Evolutionary conservation across 1,140 invertebrate species (phyloP).

Genomic region (Drosophila pseudoobscura): DNA sequence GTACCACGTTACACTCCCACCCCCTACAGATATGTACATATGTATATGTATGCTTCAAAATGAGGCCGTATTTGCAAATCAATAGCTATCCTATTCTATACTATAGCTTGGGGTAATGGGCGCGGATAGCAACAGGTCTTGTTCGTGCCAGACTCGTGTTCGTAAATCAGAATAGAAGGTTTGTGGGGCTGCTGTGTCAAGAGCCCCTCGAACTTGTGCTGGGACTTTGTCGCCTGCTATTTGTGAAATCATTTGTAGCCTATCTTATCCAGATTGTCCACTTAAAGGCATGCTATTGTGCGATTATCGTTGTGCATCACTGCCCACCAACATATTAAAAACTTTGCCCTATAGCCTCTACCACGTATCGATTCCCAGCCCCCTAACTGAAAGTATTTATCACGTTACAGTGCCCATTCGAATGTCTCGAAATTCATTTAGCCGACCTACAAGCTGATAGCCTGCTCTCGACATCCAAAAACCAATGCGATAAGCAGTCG

Average conservation of each 20-base stretch:
- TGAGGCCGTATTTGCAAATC: constrained; percentile 4
- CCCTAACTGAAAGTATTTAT: constrained; percentile 7
- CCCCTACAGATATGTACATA: not conserved
- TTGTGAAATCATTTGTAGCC: constrained; percentile 20
- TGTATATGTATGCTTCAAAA: not conserved
- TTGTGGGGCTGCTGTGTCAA: constrained; percentile 3
- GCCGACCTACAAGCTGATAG: constrained; percentile 35
- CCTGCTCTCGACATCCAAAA: constrained; percentile 5
- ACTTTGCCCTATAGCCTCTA: constrained; percentile 1
- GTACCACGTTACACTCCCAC: not conserved
- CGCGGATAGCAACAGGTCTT: constrained; percentile 21
- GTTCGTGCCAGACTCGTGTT: too few species aligned
- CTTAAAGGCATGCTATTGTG: constrained; percentile 25
- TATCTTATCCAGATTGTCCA: constrained; percentile 48
- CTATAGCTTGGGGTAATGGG: not conserved
- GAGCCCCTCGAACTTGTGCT: not conserved
- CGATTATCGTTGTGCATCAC: constrained; percentile 43
- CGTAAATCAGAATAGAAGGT: not conserved
- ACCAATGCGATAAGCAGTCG: constrained; percentile 6
- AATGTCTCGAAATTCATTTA: constrained; percentile 63
- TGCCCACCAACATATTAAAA: constrained; percentile 12
- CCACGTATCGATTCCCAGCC: not conserved
- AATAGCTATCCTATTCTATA: not conserved
- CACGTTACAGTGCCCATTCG: constrained; percentile 11
- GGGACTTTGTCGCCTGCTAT: constrained; percentile 7